These are phyloP conservation scores for Aegotheles bennettii DNA, from an alignment of 2,113 vertebrate genomes.

Conservation along the genomic window DNA sequence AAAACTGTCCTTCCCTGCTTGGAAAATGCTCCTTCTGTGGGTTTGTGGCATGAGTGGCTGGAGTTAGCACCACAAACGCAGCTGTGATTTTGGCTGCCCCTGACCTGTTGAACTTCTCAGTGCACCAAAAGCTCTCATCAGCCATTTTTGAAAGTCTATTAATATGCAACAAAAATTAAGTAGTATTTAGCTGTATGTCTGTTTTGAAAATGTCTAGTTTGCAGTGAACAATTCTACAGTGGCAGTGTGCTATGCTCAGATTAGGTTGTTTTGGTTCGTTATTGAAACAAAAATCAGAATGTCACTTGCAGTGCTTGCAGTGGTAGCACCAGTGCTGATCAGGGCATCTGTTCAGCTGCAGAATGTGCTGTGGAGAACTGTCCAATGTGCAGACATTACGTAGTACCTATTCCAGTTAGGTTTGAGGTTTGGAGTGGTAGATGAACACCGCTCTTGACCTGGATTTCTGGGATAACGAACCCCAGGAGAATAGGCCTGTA, in stretches of 20 bases:
- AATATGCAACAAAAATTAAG: background rate
- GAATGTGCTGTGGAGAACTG: fast-evolving
- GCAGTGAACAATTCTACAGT: background rate
- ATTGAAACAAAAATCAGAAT: background rate
- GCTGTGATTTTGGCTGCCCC: background rate
- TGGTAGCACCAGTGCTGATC: background rate
- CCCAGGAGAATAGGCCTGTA: background rate
- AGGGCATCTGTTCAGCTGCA: background rate
- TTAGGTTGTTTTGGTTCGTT: background rate
- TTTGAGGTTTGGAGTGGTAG: background rate
- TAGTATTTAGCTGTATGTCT: background rate
- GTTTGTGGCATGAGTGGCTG: background rate
- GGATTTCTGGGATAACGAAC: background rate
- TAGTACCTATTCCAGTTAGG: background rate
- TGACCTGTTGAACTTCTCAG: background rate
- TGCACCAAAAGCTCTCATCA: background rate
- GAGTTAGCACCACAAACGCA: background rate
- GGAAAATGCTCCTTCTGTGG: background rate
- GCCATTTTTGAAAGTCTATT: background rate
- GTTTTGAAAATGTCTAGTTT: background rate
- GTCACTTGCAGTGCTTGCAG: background rate
- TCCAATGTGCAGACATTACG: background rate
- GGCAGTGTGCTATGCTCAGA: background rate
- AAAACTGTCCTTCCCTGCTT: background rate
- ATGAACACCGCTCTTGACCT: background rate